phyloP scores from a whole-genome alignment of 2,113 vertebrate species.

The Speoplatyrhinus poulsoni region DNA sequence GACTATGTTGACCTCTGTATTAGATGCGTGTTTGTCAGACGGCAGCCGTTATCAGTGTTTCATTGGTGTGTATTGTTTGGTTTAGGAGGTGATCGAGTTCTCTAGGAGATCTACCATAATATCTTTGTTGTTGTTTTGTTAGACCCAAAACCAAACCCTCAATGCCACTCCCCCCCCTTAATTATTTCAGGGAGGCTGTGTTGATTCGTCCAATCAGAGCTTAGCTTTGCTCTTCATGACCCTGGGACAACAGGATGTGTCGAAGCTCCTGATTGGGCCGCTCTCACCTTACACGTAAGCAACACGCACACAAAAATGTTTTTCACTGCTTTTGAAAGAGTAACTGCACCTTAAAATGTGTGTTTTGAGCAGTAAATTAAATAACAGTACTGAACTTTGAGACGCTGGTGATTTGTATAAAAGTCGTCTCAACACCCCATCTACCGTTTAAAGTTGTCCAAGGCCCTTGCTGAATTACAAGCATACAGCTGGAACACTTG shows the following conservation, averaged over 20 bases:
- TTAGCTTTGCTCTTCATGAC: constrained; percentile 92
- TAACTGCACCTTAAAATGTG: constrained; percentile 12
- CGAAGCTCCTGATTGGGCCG: constrained; percentile 92
- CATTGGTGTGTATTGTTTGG: constrained; percentile 1
- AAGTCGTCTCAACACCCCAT: no score
- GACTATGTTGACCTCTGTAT: no score
- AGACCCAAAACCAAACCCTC: neutral
- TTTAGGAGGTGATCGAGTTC: constrained; percentile 2
- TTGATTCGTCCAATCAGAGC: constrained; percentile 95
- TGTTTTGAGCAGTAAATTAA: neutral
- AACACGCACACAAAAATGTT: constrained; percentile 4
- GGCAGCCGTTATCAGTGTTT: constrained; percentile 2
- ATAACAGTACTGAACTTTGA: no score
- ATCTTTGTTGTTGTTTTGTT: constrained; percentile 33
- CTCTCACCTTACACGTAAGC: constrained; percentile 97
- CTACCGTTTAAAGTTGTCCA: no score
- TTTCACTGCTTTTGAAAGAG: constrained; percentile 8
- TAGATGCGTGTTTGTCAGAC: constrained; percentile 2
- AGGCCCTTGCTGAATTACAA: no score
- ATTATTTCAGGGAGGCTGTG: constrained; percentile 87
- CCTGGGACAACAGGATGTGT: constrained; percentile 95
- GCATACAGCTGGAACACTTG: no score
- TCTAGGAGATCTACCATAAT: constrained; percentile 23
- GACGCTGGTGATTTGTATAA: no score
- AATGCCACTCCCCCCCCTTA: constrained; percentile 2